Evolutionary conservation across 2,888 invertebrate genomes (phyloP), one percentile per base, ranked within the genome.

Genomic region (Scrobipalpa atriplicella): DNA sequence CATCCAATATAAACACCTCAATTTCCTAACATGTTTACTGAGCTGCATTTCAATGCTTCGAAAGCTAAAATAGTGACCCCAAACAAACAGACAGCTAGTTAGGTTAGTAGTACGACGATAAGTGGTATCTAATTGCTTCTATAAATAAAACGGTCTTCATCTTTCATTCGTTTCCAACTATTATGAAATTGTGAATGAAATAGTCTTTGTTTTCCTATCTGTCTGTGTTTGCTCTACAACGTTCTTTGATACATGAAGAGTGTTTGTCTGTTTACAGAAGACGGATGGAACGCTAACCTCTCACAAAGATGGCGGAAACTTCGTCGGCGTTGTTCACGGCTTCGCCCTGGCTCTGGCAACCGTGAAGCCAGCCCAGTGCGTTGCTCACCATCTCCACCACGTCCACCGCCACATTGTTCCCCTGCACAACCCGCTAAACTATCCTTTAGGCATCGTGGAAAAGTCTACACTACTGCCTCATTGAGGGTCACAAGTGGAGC

Each of bases 281-380:
- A 95, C 81, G 94, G 94, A 78, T 95, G 95, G 95, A 96, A 96
- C 83, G 95, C 95, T 72, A 95, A 95, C 80, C 93, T 96, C 72
- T 95, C 95, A 62, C 95, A 96, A 84, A 93, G 95, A 89, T 96
- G 96, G 96, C 93, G 95, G 74, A 94, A 95, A 78, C 89, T 96
- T 69, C 94, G 96, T 39, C 93, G 95, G 68, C 94, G 96, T 74
- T 96, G 96, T 83, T 94, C 95, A 65, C 93, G 95, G 64, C 89
- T 95, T 69, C 93, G 96, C 73, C 96, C 95, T 75, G 94, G 94
- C 36, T 93, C 94, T 10, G 92, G 94, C 6, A 93, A 90, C 70
- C 88, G 92, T 6, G 94, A 94, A 70, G 89, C 91, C 21, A 93
- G 93, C 70, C 93, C 94, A 47, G 92, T 94, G 16, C 93, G 94